Base-by-base conservation (phyloP, 2,888 invertebrate species). In the Minunthozetes semirufus region DNA sequence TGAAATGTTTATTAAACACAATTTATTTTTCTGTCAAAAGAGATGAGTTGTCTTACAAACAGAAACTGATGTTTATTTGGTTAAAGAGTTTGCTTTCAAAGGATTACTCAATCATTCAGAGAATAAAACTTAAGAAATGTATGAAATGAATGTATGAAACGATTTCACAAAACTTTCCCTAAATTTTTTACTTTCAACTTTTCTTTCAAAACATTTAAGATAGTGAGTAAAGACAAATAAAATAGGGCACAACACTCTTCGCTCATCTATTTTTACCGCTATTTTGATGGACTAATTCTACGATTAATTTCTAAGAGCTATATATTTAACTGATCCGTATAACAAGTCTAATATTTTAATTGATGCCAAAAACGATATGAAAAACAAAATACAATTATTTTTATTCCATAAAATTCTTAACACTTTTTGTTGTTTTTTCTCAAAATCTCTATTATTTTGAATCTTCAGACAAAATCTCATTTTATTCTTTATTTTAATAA, bases 31-130 rank as follows among this genome's bases (percentile, higher is more conserved):
- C 1, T 19, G 61, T 29, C 29, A 29, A 27, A 15, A 9, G 6
- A 6, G 13, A 61, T 61, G 22, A 56, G 61, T 15, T 61, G 29
- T n/a, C 15, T 42, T 11, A n/a, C n/a, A n/a, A n/a, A n/a, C n/a
- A n/a, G n/a, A 50, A 4, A 19, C n/a, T 50, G n/a, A 50, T 50
- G 2, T 8, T 17, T n/a, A 19, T 50, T 1, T 50, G 15, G 93
- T 93, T 81, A 93, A 93, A 93, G 81, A 87, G 88, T 83, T 68
- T 29, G 6, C 3, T 68, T 68, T 19, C 9, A 19, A 42, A 17
- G 9, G 4, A 53, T 53, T 19, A 53, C 19, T 19, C n/a, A n/a
- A n/a, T n/a, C n/a, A n/a, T n/a, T 48, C 48, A 48, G 15, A 53
- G 4, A 33, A 33, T 33, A 9, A 13, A 42, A 9, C 13, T 42